Percentiles rank a stretch among this genome's conserved stretches.
Evolutionary conservation across 2,113 vertebrate species (phyloP).

Genomic region (Xyliphius kryptos): DNA sequence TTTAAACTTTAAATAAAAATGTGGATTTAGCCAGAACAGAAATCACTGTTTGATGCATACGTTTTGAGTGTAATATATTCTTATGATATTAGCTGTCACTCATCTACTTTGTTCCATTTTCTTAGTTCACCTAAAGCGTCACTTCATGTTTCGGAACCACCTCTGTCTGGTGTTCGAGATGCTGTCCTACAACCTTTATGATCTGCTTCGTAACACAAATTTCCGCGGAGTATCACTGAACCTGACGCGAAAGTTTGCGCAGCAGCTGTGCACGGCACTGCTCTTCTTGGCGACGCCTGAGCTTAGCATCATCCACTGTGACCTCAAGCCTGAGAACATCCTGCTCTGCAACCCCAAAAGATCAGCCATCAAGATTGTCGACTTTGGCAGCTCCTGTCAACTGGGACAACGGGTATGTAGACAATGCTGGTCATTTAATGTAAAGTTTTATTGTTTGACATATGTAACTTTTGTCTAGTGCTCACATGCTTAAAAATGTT

Average conservation of each 20-base stretch:
- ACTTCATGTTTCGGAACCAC: conserved; percentile 99
- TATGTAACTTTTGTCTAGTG: no score
- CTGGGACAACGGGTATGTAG: conserved; percentile 95
- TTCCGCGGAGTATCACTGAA: conserved; percentile 96
- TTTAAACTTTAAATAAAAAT: no score
- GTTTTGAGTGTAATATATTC: no score
- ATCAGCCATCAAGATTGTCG: conserved; percentile 98
- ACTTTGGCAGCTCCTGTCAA: conserved; percentile 97
- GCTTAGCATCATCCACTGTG: conserved; percentile 99
- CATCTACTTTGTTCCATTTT: no score
- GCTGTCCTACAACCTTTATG: conserved; percentile 97
- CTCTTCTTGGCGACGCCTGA: conserved; percentile 97
- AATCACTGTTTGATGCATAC: no score
- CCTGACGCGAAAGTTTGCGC: conserved; percentile 95
- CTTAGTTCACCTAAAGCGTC: conserved; percentile 98
- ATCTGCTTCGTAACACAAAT: conserved; percentile 95
- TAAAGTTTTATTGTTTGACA: no score
- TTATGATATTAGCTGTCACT: no score
- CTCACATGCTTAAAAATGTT: no score
- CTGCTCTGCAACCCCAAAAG: conserved; percentile 97
- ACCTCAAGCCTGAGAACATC: conserved; percentile 98
- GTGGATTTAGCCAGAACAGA: no score
- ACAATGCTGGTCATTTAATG: no score
- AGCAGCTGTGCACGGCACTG: conserved; percentile 97
- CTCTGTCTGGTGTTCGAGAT: conserved; percentile 99